These are phyloP conservation scores for Pagrus major DNA, from an alignment of 2,113 vertebrate genomes.

Conservation along the genomic window DNA sequence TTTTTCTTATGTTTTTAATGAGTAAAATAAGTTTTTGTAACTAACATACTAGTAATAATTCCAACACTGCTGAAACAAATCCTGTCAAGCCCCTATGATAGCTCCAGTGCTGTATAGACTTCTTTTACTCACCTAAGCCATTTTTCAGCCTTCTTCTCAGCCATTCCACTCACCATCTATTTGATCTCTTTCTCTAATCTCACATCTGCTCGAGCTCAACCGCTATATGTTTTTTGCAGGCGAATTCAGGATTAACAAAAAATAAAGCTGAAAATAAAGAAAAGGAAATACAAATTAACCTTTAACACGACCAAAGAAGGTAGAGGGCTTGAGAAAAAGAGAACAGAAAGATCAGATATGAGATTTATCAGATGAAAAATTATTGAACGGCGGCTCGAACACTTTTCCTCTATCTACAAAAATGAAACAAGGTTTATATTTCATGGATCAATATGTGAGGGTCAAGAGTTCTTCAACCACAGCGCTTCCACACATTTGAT, in stretches of 20 bases:
- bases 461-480: not conserved
- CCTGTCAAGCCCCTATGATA: too few species aligned
- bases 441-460: not conserved
- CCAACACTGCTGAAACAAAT: too few species aligned
- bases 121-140: too few species aligned
- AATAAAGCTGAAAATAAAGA: not conserved
- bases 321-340: not conserved
- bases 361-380: not conserved
- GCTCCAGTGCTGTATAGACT: too few species aligned
- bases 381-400: not conserved
- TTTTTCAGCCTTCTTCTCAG: too few species aligned
- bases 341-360: not conserved
- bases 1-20: too few species aligned
- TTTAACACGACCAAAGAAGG: not conserved
- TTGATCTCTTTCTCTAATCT: not conserved
- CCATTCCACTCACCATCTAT: not conserved
- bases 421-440: not conserved
- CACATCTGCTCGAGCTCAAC: not conserved
- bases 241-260: not conserved
- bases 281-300: not conserved
- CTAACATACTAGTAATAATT: too few species aligned
- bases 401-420: not conserved
- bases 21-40: too few species aligned
- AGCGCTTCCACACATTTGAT: not conserved
- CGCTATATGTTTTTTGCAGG: not conserved